These are phyloP conservation scores for Poeciliopsis infans DNA, from an alignment of 2,797 vertebrate genomes.

Conservation along the genomic window DNA sequence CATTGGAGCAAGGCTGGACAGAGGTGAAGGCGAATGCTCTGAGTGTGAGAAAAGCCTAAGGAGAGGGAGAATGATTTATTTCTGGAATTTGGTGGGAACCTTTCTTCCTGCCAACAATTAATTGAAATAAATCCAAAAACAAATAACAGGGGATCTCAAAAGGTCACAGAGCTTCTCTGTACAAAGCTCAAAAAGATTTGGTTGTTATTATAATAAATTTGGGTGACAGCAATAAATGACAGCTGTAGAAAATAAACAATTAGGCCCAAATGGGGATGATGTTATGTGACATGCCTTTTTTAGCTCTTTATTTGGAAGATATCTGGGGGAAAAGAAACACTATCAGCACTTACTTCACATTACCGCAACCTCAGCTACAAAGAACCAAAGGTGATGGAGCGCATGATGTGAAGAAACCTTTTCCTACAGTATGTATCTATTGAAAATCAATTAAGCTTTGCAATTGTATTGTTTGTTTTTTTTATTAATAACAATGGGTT, in stretches of 20 bases:
- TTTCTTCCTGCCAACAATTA: conserved; percentile 65
- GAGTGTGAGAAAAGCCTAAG: conserved; percentile 17
- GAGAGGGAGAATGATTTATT: conserved; percentile 26
- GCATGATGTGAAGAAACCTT: neutral
- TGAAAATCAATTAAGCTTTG: neutral
- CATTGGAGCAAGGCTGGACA: conserved; percentile 16
- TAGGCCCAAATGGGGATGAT: neutral
- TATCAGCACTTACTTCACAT: neutral
- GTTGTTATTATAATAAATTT: conserved; percentile 24
- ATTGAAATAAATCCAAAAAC: conserved; percentile 69
- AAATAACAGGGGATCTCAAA: conserved; percentile 55
- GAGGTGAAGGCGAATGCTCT: conserved; percentile 23
- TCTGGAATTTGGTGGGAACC: conserved; percentile 77
- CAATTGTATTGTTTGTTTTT: neutral
- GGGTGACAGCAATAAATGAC: conserved; percentile 12
- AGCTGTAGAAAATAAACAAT: neutral
- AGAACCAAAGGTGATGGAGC: neutral
- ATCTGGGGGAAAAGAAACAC: neutral
- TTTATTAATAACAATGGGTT: neutral
- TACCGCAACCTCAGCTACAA: neutral
- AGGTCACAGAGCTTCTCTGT: conserved; percentile 31
- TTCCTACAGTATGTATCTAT: neutral
- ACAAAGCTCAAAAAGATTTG: conserved; percentile 32
- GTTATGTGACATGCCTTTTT: neutral
- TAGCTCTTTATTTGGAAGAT: neutral